These are phyloP conservation scores for Spea multiplicata DNA, from an alignment of 2,113 vertebrate species.

Conservation along the genomic window DNA sequence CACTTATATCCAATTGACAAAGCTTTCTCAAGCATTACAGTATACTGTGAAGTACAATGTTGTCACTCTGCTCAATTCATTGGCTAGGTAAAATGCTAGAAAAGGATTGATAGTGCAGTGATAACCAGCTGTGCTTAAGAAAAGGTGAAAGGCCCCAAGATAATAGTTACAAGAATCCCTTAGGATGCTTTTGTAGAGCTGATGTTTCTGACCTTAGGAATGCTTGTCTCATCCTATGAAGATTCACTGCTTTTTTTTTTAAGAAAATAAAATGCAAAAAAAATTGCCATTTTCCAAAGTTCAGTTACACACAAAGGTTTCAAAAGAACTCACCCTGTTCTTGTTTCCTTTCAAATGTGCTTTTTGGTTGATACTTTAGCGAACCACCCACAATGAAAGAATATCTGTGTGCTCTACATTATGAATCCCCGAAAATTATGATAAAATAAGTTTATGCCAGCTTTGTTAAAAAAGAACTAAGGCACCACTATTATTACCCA, in stretches of 20 bases:
- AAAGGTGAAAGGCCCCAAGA: slow-evolving; percentile 61
- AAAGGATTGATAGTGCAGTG: slow-evolving; percentile 62
- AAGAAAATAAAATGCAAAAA: slow-evolving; percentile 51
- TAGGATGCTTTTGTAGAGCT: slow-evolving; percentile 57
- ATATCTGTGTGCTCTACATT: background rate
- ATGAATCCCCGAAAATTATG: slow-evolving; percentile 3
- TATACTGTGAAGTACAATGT: slow-evolving; percentile 65
- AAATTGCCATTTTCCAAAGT: slow-evolving; percentile 58
- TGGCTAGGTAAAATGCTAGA: slow-evolving; percentile 64
- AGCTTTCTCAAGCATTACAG: slow-evolving; percentile 63
- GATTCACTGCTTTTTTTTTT: slow-evolving; percentile 58
- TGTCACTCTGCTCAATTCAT: slow-evolving; percentile 68
- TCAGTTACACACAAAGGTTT: slow-evolving; percentile 51
- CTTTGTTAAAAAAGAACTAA: background rate
- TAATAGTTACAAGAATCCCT: slow-evolving; percentile 60
- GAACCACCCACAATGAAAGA: background rate
- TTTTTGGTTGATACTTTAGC: slow-evolving; percentile 34
- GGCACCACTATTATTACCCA: too few species aligned
- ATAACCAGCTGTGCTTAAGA: slow-evolving; percentile 55
- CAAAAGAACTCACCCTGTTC: slow-evolving; percentile 43
- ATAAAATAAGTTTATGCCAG: background rate
- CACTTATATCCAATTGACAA: slow-evolving; percentile 66
- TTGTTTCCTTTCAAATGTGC: slow-evolving; percentile 50
- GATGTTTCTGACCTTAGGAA: slow-evolving; percentile 61
- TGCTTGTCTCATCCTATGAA: slow-evolving; percentile 54